Conservation (phyloP, 92 coral and sea anemone genomes). For the Actinostola sp. region DNA sequence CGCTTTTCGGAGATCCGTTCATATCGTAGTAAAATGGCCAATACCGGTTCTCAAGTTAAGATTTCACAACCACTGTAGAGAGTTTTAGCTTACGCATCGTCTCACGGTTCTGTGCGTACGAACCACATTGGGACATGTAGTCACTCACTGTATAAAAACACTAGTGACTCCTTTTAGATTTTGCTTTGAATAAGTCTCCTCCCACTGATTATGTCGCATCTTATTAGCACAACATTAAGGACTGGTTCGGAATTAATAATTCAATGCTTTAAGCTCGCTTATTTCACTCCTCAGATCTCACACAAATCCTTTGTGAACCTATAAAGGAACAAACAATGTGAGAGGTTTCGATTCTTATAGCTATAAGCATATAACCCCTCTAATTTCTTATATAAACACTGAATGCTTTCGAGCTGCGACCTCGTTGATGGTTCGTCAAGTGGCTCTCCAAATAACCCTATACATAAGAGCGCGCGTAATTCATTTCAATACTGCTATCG, state of each 20-base stretch:
- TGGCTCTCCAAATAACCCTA: not conserved
- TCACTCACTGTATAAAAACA: not conserved
- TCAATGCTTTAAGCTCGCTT: conserved; percentile 3
- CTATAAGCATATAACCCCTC: not conserved
- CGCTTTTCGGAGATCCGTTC: too few species aligned
- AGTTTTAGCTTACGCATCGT: too few species aligned
- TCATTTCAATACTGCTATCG: too few species aligned
- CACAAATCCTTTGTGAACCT: not conserved
- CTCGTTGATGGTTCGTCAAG: not conserved
- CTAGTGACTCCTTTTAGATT: not conserved
- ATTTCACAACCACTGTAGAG: too few species aligned
- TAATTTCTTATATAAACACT: not conserved
- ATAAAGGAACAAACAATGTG: conserved; percentile 9
- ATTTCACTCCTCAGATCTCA: conserved; percentile 4
- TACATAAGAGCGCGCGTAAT: not conserved
- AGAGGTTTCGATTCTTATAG: not conserved
- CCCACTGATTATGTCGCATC: conserved; percentile 23
- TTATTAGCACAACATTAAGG: conserved; percentile 24
- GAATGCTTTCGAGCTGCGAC: not conserved
- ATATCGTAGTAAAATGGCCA: too few species aligned
- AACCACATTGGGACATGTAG: not conserved
- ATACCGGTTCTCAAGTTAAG: too few species aligned
- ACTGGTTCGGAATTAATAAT: conserved; percentile 12
- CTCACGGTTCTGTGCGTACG: too few species aligned
- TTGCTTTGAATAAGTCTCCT: conserved; percentile 10